Percentiles rank a stretch among this genome's conserved stretches.
phyloP scores from a whole-genome alignment of 2,888 invertebrate species.

The Alitta virens region DNA sequence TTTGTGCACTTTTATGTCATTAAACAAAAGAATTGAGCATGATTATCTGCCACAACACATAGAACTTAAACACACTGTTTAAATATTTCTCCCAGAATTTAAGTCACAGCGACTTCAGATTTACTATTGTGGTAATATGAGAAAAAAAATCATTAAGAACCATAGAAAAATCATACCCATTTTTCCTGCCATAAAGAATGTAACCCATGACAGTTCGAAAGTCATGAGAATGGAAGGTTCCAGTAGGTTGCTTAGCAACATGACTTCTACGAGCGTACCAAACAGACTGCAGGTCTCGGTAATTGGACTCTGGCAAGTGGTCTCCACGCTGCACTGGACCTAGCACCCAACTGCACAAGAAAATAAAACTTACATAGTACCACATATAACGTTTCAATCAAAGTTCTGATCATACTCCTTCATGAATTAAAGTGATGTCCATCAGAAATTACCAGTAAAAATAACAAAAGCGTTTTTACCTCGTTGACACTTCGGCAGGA shows the following conservation, averaged over 20 bases:
- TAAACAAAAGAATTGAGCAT: too few relatives aligned
- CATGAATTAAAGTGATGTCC: too few relatives aligned
- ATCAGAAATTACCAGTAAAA: too few relatives aligned
- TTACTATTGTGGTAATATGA: too few relatives aligned
- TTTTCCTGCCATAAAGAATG: constrained; percentile 45
- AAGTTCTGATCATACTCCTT: too few relatives aligned
- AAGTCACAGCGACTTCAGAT: too few relatives aligned
- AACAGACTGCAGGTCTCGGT: constrained; percentile 36
- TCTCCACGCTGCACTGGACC: constrained; percentile 1
- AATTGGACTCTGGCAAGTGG: constrained; percentile 10
- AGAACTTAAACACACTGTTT: too few relatives aligned
- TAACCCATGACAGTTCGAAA: constrained; percentile 54
- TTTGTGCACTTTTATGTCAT: too few relatives aligned
- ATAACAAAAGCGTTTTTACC: constrained; percentile 28
- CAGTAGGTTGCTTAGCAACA: constrained; percentile 41
- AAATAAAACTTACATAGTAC: too few relatives aligned
- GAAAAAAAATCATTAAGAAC: not conserved
- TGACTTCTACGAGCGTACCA: constrained; percentile 50
- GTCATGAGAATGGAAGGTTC: constrained; percentile 55
- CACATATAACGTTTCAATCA: too few relatives aligned
- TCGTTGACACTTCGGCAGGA: constrained; percentile 44
- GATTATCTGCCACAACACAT: too few relatives aligned
- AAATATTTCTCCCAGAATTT: too few relatives aligned
- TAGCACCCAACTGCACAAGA: not conserved
- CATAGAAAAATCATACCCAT: constrained; percentile 33